These are phyloP conservation scores for Rhadina sibilatrix DNA, from an alignment of 2,113 vertebrate genomes.

Conservation along the genomic window DNA sequence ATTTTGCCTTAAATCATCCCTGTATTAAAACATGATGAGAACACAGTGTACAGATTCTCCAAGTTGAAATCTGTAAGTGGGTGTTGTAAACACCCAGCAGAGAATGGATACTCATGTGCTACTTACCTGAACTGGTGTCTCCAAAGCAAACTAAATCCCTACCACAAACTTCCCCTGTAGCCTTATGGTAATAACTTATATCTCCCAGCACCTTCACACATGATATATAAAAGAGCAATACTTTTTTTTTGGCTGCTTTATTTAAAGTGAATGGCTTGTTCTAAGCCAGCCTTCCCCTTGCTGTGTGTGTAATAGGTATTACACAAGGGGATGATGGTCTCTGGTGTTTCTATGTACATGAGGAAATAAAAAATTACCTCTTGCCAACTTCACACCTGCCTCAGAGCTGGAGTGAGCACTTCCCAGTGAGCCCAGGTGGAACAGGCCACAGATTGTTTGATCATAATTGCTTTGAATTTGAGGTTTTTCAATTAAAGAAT, in stretches of 20 bases:
- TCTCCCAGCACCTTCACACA: not conserved
- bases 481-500: not conserved
- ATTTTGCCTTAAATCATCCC: not conserved
- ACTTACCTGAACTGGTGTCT: not conserved
- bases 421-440: not conserved
- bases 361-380: not conserved
- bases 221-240: not conserved
- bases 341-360: not conserved
- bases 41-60: rapidly evolving
- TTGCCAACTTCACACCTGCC: not conserved
- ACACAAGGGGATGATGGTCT: not conserved
- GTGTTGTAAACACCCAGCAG: not conserved
- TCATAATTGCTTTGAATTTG: not conserved
- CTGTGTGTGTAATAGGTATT: not conserved
- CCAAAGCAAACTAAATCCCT: not conserved
- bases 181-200: not conserved
- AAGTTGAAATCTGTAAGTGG: not conserved
- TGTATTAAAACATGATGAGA: not conserved
- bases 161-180: not conserved
- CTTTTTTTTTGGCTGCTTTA: not conserved
- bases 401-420: not conserved
- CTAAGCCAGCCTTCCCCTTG: not conserved
- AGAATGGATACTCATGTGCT: not conserved
- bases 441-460: not conserved
- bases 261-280: not conserved